phyloP scores from a whole-genome alignment of 2,888 invertebrate species.

The Drosophila falleni region DNA sequence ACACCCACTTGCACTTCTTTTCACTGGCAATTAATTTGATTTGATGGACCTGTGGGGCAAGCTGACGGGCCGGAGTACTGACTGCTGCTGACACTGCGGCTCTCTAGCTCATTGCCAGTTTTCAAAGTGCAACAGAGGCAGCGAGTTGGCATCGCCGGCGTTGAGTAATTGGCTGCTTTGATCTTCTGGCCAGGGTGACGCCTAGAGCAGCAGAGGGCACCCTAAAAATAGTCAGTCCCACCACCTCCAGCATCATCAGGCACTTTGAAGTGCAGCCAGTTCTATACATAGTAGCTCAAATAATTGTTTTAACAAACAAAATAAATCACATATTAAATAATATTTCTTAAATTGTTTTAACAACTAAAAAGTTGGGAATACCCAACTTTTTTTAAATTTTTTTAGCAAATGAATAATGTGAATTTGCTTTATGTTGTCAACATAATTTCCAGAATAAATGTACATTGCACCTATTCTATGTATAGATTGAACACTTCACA shows the following conservation, averaged over 20 bases:
- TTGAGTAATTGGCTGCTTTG: constrained; percentile 79
- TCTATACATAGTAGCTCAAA: background rate
- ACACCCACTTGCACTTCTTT: constrained; percentile 55
- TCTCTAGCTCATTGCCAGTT: constrained; percentile 79
- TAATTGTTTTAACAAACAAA: background rate
- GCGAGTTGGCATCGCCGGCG: constrained; percentile 49
- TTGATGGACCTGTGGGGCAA: constrained; percentile 44
- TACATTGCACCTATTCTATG: background rate
- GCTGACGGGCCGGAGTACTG: background rate
- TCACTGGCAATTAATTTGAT: constrained; percentile 72
- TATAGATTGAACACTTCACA: background rate
- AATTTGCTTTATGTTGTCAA: background rate
- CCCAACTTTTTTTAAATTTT: too few species aligned
- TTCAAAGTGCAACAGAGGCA: constrained; percentile 64
- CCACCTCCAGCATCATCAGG: background rate
- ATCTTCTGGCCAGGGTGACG: constrained; percentile 64
- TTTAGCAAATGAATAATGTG: too few species aligned
- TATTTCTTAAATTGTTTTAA: background rate
- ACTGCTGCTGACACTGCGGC: constrained; percentile 46
- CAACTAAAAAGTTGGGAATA: background rate
- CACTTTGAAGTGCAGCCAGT: constrained; percentile 64
- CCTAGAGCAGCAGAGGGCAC: constrained; percentile 32
- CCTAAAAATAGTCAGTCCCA: constrained; percentile 60
- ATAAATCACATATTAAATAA: background rate
- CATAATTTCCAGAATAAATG: background rate